Conservation (phyloP, 2,797 vertebrate species). For the Moxostoma hubbsi region DNA sequence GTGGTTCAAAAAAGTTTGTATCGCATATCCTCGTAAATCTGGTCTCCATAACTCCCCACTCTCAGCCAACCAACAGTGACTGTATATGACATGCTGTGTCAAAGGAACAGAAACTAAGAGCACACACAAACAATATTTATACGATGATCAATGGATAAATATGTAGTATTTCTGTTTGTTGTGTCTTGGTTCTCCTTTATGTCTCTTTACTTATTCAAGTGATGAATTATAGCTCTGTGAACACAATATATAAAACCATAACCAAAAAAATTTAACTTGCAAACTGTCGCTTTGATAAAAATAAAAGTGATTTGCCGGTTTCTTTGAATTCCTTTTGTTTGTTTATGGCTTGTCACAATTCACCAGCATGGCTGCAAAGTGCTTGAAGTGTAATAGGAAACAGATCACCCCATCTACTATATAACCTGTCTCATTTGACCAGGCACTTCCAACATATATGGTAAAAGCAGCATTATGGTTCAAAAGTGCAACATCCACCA, state of each 20-base stretch:
- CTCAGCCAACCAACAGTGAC: slow-evolving; percentile 26
- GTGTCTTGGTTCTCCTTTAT: slow-evolving; percentile 1
- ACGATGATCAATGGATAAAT: slow-evolving; percentile 11
- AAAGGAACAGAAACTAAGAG: slow-evolving; percentile 22
- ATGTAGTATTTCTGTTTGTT: slow-evolving; percentile 7
- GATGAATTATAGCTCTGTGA: background rate
- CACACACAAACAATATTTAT: too few relatives aligned
- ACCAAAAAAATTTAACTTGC: background rate
- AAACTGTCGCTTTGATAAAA: background rate
- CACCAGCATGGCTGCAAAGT: slow-evolving; percentile 5
- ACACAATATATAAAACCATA: background rate
- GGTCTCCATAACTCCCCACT: slow-evolving; percentile 13
- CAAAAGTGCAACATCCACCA: background rate
- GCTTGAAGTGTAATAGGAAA: background rate
- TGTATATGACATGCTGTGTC: slow-evolving; percentile 8
- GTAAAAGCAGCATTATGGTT: slow-evolving; percentile 31
- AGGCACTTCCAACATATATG: slow-evolving; percentile 6
- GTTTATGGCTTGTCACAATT: background rate
- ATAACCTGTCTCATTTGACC: background rate
- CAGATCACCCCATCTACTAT: background rate
- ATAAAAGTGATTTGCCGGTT: background rate
- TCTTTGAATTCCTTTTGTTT: background rate
- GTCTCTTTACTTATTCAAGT: background rate
- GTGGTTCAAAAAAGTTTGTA: background rate
- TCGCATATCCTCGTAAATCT: slow-evolving; percentile 5